A percentile compares a stretch with the other conserved stretches of the same genome.
These are phyloP conservation scores for Lycia hirtaria DNA, from an alignment of 2,888 invertebrate species.

Conservation along the genomic window DNA sequence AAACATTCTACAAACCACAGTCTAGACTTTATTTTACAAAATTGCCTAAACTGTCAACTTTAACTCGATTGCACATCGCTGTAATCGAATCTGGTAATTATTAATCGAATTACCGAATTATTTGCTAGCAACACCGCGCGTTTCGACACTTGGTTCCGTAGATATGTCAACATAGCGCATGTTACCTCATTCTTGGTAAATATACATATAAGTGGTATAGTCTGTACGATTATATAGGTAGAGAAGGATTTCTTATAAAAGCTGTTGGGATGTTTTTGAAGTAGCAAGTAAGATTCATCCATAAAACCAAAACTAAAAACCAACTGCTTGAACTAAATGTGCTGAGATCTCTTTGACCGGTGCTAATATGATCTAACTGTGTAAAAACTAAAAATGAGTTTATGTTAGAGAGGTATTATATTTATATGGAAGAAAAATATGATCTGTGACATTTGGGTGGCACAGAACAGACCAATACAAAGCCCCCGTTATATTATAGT, in stretches of 20 bases:
- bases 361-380: too few species aligned
- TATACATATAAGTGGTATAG: conserved; percentile 71
- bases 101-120: conserved; percentile 62
- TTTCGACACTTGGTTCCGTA: conserved; percentile 74
- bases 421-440: too few species aligned
- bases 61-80: conserved; percentile 16
- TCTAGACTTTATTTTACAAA: neutral
- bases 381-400: too few species aligned
- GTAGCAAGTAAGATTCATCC: neutral
- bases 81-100: conserved; percentile 28
- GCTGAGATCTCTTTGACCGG: too few species aligned
- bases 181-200: conserved; percentile 75
- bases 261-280: neutral
- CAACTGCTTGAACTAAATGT: neutral
- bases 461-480: too few species aligned
- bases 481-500: too few species aligned
- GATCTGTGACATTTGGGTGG: too few species aligned
- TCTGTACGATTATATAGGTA: conserved; percentile 42
- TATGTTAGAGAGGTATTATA: too few species aligned
- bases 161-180: conserved; percentile 75
- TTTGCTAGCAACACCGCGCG: conserved; percentile 60
- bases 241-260: conserved; percentile 16
- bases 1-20: too few species aligned
- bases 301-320: too few species aligned
- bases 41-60: conserved; percentile 4